Evolutionary conservation across 2,797 vertebrate species (phyloP).

Genomic region (Dallia pectoralis): DNA sequence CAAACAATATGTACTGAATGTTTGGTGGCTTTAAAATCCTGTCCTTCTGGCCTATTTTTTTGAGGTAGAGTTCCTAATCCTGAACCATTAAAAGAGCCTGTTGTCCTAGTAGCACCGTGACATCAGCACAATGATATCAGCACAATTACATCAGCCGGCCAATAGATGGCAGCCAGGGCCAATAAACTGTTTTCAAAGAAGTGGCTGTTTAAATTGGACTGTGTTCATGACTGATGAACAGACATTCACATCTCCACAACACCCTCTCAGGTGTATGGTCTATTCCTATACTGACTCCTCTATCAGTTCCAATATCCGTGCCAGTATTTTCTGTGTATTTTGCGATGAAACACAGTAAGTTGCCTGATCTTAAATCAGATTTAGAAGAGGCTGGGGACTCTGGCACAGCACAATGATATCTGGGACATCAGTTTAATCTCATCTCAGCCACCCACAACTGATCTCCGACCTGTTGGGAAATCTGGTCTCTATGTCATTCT

Average conservation of each 20-base stretch:
- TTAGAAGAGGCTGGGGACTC: neutral
- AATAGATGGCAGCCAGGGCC: neutral
- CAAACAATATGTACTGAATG: neutral
- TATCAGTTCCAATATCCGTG: neutral
- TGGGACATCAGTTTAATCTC: neutral
- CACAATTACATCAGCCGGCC: neutral
- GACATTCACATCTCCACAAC: constrained; percentile 6
- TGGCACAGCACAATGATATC: neutral
- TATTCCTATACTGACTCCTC: neutral
- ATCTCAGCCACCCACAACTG: constrained; percentile 3
- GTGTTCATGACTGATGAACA: neutral
- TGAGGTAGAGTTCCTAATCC: neutral
- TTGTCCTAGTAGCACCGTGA: neutral
- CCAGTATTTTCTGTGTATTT: neutral
- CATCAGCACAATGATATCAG: neutral
- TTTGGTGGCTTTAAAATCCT: neutral
- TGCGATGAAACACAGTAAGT: neutral
- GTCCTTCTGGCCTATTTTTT: neutral
- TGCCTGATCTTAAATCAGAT: constrained; percentile 8
- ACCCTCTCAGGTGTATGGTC: neutral
- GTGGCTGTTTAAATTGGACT: neutral
- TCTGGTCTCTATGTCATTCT: neutral
- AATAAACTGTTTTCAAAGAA: neutral
- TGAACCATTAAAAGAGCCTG: neutral
- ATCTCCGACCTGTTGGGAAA: neutral